Evolutionary conservation across 2,797 vertebrate genomes (phyloP).

Genomic region (Lepilemur septentrionalis): DNA sequence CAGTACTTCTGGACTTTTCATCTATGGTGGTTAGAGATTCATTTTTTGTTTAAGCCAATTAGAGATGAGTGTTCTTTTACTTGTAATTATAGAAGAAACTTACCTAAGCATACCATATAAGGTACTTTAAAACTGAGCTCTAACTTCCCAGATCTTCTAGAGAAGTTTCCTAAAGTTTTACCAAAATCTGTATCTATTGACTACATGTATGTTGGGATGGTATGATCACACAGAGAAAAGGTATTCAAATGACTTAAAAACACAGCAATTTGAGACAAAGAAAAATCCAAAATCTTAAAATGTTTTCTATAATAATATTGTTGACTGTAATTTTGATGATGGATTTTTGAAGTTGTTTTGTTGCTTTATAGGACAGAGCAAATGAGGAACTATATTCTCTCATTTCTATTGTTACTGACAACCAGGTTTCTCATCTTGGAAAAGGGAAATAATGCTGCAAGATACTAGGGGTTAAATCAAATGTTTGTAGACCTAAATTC

Average conservation of each 20-base stretch:
- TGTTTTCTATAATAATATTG: background rate
- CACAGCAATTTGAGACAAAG: background rate
- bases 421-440: background rate
- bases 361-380: background rate
- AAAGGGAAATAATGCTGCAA: background rate
- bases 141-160: background rate
- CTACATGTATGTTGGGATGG: background rate
- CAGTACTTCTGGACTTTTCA: background rate
- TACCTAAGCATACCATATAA: background rate
- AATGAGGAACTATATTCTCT: background rate
- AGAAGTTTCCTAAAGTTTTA: background rate
- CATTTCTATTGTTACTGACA: background rate
- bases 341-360: background rate
- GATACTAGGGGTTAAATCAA: background rate
- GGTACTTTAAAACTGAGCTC: background rate
- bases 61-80: background rate
- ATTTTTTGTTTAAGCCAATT: background rate
- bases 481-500: background rate
- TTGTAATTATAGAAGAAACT: background rate
- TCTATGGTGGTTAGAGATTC: background rate
- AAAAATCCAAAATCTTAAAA: background rate
- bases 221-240: background rate
- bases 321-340: background rate
- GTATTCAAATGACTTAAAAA: background rate
- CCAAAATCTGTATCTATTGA: background rate